Conservation (phyloP, 2,113 vertebrate genomes). For the Numenius arquata region DNA sequence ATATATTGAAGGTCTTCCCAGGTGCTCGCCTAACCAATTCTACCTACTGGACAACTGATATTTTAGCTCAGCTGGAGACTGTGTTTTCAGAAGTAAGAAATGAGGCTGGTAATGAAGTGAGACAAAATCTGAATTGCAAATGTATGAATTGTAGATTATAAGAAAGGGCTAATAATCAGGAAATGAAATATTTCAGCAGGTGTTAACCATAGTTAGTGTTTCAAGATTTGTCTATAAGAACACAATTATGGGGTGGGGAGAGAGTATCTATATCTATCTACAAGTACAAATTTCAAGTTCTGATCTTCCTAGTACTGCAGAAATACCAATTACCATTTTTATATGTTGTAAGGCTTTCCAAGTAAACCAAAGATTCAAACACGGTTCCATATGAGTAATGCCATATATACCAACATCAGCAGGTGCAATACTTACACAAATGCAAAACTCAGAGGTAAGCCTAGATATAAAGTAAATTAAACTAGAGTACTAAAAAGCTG, state of each 20-base stretch:
- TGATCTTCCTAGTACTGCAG: not conserved
- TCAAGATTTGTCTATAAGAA: not conserved
- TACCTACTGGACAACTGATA: not conserved
- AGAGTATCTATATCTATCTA: not conserved
- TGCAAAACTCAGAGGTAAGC: not conserved
- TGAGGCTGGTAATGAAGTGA: not conserved
- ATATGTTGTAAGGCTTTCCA: not conserved
- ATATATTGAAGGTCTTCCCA: not conserved
- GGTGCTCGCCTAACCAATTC: not conserved
- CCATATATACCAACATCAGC: not conserved
- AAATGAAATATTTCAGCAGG: not conserved
- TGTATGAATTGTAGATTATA: not conserved
- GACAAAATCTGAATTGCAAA: not conserved
- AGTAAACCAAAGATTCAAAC: not conserved
- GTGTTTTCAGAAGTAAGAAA: not conserved
- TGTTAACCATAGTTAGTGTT: not conserved
- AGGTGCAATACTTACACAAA: not conserved
- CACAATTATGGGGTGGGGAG: rapidly evolving
- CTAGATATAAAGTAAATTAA: not conserved
- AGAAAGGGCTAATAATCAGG: not conserved
- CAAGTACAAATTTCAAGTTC: not conserved
- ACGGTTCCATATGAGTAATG: not conserved
- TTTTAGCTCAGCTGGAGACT: not conserved
- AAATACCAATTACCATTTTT: not conserved
- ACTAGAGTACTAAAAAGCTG: not conserved